phyloP scores from a whole-genome alignment of 2,888 invertebrate genomes.

The Chironomus tentans region DNA sequence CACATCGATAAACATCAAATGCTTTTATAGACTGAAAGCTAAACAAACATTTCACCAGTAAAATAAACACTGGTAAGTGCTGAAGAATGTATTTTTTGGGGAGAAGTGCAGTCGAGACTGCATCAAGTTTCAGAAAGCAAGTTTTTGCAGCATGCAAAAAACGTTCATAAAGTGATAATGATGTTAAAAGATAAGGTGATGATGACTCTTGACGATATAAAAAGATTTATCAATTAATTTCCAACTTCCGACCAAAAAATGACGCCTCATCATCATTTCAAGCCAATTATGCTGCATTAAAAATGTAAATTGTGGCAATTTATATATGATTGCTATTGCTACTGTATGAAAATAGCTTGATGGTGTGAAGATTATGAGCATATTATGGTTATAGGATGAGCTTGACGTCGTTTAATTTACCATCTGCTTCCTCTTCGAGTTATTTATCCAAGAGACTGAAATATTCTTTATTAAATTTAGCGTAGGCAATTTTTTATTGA shows the following conservation, averaged over 20 bases:
- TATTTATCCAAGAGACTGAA: too few species aligned
- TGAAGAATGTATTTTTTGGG: neutral
- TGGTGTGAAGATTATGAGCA: neutral
- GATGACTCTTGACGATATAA: neutral
- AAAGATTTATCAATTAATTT: neutral
- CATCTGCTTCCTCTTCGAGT: too few species aligned
- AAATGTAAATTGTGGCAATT: neutral
- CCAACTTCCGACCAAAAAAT: neutral
- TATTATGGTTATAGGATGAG: too few species aligned
- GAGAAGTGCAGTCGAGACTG: neutral
- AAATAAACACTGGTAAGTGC: neutral
- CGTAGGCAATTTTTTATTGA: too few species aligned
- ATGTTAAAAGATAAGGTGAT: neutral
- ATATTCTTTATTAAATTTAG: too few species aligned
- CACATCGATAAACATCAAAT: neutral
- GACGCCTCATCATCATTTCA: neutral
- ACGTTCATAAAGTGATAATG: too few species aligned
- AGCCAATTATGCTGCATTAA: neutral
- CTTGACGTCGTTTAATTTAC: too few species aligned
- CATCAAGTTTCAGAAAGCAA: neutral
- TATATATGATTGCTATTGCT: neutral
- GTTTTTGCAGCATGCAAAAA: too few species aligned
- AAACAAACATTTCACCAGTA: neutral
- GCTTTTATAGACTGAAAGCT: neutral
- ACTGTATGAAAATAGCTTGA: neutral